phyloP scores from a whole-genome alignment of 2,888 invertebrate species.

The Ctenicera cuprea region DNA sequence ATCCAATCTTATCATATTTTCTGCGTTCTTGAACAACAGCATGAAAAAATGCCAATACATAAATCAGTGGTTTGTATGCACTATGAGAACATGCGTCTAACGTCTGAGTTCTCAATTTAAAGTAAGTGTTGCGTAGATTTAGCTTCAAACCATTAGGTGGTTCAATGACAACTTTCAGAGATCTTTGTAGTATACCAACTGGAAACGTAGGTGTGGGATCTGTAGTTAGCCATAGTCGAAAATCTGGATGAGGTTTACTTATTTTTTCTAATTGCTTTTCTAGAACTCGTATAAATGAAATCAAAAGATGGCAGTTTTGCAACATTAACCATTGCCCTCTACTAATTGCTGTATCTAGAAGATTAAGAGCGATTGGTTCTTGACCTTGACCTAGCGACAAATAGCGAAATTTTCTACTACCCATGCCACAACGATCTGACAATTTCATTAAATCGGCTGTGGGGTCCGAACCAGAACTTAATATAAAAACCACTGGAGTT shows the following conservation, averaged over 20 bases:
- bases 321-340: constrained; percentile 94
- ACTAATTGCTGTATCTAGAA: constrained; percentile 81
- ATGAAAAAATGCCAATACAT: constrained; percentile 94
- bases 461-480: constrained; percentile 96
- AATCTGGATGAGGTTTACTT: constrained; percentile 90
- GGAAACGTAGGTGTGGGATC: constrained; percentile 92
- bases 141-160: constrained; percentile 93
- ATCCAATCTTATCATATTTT: constrained; percentile 95
- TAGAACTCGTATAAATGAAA: constrained; percentile 85
- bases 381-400: constrained; percentile 96
- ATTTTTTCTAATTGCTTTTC: constrained; percentile 90
- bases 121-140: constrained; percentile 91
- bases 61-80: constrained; percentile 88
- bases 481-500: constrained; percentile 93
- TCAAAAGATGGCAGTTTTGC: constrained; percentile 93
- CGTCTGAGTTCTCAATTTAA: constrained; percentile 86
- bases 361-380: constrained; percentile 85
- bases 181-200: constrained; percentile 89
- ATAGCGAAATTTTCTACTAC: constrained; percentile 88
- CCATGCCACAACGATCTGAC: constrained; percentile 81
- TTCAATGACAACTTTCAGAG: constrained; percentile 88
- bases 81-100: constrained; percentile 85
- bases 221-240: constrained; percentile 94
- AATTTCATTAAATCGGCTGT: constrained; percentile 89
- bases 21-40: constrained; percentile 94